Percentiles rank a stretch among this genome's conserved stretches.
Conservation (phyloP, 37 sponge, comb jelly and placozoan species). For the Trichoplax adhaerens region DNA sequence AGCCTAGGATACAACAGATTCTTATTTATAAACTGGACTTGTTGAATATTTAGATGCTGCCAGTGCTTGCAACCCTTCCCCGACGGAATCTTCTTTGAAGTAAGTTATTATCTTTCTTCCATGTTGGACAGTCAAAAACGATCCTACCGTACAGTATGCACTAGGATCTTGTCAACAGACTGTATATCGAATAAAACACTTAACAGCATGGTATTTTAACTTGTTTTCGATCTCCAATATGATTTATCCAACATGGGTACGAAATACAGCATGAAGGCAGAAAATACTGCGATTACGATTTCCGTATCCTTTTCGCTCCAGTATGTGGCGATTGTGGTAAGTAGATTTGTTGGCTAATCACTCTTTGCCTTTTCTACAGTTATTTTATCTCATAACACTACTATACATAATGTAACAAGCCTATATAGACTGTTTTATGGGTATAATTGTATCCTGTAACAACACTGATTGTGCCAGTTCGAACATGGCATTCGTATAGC, state of each 20-base stretch:
- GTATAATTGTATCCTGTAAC: no score
- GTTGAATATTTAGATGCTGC: constrained; percentile 6
- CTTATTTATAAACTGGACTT: background rate
- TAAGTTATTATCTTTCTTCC: background rate
- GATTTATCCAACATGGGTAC: background rate
- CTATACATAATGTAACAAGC: no score
- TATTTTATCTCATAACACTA: background rate
- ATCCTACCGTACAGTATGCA: no score
- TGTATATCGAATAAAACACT: no score
- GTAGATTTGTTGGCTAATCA: constrained; percentile 8
- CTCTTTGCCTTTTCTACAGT: background rate
- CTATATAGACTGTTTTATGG: no score
- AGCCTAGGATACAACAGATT: no score
- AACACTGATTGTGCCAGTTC: no score
- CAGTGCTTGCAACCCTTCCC: constrained; percentile 97
- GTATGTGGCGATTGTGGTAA: constrained; percentile 87
- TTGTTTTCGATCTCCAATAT: no score
- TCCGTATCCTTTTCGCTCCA: constrained; percentile 85
- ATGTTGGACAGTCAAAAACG: no score
- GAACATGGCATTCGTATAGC: no score
- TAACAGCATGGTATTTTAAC: no score
- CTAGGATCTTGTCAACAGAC: no score
- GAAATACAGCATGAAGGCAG: constrained; percentile 72
- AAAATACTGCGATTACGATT: constrained; percentile 94
- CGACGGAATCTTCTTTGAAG: constrained; percentile 89